Evolutionary conservation across 2,888 invertebrate species (phyloP).

Genomic region (Fissipunctia ypsillon): DNA sequence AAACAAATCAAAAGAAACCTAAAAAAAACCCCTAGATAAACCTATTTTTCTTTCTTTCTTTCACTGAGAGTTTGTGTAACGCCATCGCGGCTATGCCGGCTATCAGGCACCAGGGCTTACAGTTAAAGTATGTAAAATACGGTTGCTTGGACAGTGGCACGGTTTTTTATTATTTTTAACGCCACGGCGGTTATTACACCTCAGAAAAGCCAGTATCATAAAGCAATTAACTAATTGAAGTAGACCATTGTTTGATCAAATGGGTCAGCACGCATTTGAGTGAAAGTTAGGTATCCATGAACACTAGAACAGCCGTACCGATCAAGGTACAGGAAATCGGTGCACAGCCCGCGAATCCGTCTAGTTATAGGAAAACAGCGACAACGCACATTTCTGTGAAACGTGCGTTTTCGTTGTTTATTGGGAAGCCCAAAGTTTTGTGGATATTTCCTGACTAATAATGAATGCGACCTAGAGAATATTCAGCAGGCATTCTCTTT

Average conservation of each 20-base stretch:
- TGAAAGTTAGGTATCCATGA: not conserved
- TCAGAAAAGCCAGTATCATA: not conserved
- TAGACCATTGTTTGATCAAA: not conserved
- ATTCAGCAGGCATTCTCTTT: constrained; percentile 33
- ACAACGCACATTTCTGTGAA: constrained; percentile 2
- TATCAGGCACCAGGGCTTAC: not conserved
- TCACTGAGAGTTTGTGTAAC: not conserved
- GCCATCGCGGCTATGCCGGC: no score
- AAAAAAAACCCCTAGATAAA: no score
- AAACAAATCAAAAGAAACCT: no score
- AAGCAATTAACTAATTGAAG: not conserved
- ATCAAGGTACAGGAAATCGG: not conserved
- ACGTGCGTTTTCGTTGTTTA: not conserved
- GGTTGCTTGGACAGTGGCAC: not conserved
- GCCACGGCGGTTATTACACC: not conserved
- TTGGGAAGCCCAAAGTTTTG: constrained; percentile 2
- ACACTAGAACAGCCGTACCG: not conserved
- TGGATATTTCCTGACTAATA: constrained; percentile 5
- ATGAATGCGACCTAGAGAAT: constrained; percentile 33
- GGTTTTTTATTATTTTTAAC: not conserved
- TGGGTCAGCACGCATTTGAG: not conserved
- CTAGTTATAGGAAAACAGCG: not conserved
- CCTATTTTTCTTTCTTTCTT: no score
- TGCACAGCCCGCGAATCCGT: not conserved
- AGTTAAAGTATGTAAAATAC: not conserved